Evolutionary conservation across 2,888 invertebrate genomes (phyloP).

Genomic region (Heteropelma amictum): DNA sequence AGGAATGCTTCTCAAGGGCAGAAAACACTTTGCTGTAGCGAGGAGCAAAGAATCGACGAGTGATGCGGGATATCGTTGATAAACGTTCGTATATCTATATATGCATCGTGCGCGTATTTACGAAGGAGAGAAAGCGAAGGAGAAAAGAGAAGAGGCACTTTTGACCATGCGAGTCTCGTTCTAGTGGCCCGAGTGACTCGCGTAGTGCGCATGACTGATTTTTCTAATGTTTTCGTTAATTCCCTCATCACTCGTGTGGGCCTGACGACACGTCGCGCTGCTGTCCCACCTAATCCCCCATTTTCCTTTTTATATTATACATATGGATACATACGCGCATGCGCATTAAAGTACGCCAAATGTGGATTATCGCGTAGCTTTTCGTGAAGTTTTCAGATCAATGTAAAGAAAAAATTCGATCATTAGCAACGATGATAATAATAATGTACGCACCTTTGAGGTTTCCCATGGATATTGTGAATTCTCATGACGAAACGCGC

Average conservation of each 20-base stretch:
- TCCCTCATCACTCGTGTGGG: conserved; percentile 48
- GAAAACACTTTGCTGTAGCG: neutral
- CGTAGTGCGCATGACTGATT: conserved; percentile 70
- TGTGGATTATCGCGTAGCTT: conserved; percentile 53
- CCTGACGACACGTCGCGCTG: conserved; percentile 38
- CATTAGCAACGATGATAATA: neutral
- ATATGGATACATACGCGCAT: neutral
- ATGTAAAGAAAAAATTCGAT: neutral
- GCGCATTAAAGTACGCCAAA: conserved; percentile 39
- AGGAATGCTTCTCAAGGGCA: conserved; percentile 39
- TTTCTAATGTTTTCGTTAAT: conserved; percentile 67
- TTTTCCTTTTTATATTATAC: neutral
- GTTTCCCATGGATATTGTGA: too few species aligned
- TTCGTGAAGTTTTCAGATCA: neutral
- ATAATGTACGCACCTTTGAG: too few species aligned
- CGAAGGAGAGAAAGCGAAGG: neutral
- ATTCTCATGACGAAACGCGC: too few species aligned
- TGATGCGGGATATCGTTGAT: conserved; percentile 68
- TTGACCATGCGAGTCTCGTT: conserved; percentile 48
- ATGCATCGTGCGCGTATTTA: conserved; percentile 9
- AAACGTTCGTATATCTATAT: conserved; percentile 23
- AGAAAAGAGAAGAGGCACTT: conserved; percentile 8
- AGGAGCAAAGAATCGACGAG: conserved; percentile 17
- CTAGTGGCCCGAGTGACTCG: conserved; percentile 70
- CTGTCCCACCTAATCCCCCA: conserved; percentile 42